Evolutionary conservation across 2,113 vertebrate species (phyloP), one percentile per base, ranked within the genome.

Genomic region (Coreoperca whiteheadi): DNA sequence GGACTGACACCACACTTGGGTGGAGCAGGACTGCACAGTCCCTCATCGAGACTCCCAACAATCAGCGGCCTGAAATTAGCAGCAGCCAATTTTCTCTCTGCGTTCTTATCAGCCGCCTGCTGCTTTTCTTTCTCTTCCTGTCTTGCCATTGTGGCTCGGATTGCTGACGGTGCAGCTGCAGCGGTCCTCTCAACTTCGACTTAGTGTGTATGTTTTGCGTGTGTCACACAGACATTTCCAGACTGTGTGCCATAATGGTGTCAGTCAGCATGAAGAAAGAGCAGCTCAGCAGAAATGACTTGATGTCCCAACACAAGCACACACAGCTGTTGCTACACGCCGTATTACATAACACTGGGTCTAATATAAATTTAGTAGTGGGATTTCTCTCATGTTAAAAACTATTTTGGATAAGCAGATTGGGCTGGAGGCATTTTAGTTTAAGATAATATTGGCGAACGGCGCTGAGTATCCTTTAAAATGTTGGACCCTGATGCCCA

Each of bases 101-200:
- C 11, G 6, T 30, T 67, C 77, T 69, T 74, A 74, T 83, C 84
- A 77, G 74, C 71, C 39, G 37, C 56, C 51, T 11, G 32, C 77
- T 66, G 66, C 79, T 68, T 71, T 20, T 48, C 59, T 67, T 51
- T 69, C 60, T 48, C 39, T 91, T 87, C 80, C 73, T 83, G 84
- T 86, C 63, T n/a, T 50, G 73, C 72, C 63, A 7, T 34, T 37
- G 57, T 41, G 16, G 48, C 71, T 75, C 1, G 1, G 64, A 86
- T 66, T 83, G 86, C 86, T 91, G 91, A 89, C 53, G 3, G 56
- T 48, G 89, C 79, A 25, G 63, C 72, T 51, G 23, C 65, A 23
- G 51, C n/a, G 12, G 41, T 41, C 59, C 57, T 46, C 57, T 46
- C 39, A 10, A 21, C 60, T 80, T 32, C 59, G 54, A 72, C 61